Percentiles rank a stretch among this genome's conserved stretches.
Conservation (phyloP, 2,113 vertebrate genomes). For the Leucopternis melanops region DNA sequence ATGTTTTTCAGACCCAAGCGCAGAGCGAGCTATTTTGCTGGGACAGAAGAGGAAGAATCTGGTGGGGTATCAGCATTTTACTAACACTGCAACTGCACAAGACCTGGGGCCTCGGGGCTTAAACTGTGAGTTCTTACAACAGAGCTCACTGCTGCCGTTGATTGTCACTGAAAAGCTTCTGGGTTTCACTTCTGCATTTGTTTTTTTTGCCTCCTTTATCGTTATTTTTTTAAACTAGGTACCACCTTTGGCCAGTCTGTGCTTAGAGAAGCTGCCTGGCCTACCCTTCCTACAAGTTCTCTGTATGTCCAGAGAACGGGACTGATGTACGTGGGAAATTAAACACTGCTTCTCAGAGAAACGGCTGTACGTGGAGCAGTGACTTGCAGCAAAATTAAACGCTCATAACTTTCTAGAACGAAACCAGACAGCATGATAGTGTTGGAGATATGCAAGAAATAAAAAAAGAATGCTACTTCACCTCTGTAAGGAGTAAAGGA, state of each 20-base stretch:
- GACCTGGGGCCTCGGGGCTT: too few relatives aligned
- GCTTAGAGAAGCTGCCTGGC: not conserved
- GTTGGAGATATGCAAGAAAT: too few relatives aligned
- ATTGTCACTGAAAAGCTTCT: not conserved
- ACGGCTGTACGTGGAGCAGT: accelerated
- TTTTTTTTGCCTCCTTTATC: not conserved
- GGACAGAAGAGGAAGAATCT: not conserved
- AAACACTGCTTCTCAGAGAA: not conserved
- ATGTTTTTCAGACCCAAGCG: accelerated
- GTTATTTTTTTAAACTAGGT: not conserved
- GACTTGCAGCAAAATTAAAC: not conserved
- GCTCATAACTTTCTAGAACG: accelerated
- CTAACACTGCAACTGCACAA: not conserved
- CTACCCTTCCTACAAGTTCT: accelerated
- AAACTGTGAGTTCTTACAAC: not conserved
- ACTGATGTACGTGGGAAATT: accelerated
- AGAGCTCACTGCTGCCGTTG: not conserved
- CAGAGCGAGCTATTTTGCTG: accelerated
- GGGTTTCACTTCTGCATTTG: not conserved
- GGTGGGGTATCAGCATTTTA: accelerated
- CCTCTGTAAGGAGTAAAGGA: too few relatives aligned
- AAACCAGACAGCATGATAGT: not conserved
- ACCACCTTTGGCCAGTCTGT: not conserved
- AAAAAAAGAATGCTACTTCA: too few relatives aligned
- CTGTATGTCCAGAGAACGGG: accelerated